Conservation (phyloP, 2,113 vertebrate genomes). For the Laticauda colubrina region DNA sequence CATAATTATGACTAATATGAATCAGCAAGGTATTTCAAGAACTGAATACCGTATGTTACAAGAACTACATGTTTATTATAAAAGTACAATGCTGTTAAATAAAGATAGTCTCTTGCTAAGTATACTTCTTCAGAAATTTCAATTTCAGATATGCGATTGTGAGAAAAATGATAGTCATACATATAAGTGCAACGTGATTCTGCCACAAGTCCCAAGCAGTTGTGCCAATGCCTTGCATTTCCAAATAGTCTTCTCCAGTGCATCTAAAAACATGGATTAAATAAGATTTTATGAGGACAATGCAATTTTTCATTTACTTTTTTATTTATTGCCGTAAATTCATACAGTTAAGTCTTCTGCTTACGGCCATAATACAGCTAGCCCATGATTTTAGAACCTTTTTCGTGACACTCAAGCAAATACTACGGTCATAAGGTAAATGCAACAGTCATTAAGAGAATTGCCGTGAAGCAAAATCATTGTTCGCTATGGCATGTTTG, state of each 20-base stretch:
- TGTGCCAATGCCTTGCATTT: slow-evolving; percentile 66
- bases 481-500: neutral
- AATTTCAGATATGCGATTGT: slow-evolving; percentile 80
- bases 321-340: neutral
- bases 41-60: neutral
- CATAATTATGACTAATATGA: neutral
- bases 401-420: neutral
- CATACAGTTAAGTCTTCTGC: neutral
- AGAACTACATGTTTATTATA: neutral
- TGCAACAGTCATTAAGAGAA: neutral
- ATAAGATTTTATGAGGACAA: neutral
- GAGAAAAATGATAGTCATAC: slow-evolving; percentile 80
- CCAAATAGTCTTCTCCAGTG: slow-evolving; percentile 68
- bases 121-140: slow-evolving; percentile 77
- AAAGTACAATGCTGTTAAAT: neutral
- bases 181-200: slow-evolving; percentile 74
- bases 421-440: neutral
- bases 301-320: neutral
- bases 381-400: neutral
- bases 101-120: slow-evolving; percentile 52
- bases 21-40: slow-evolving; percentile 1
- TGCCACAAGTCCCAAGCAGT: slow-evolving; percentile 72
- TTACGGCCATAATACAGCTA: neutral
- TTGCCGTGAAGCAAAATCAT: neutral
- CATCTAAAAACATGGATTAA: slow-evolving; percentile 54